Conservation (phyloP, 2,113 vertebrate species). For the Cyprinodon tularosa region DNA sequence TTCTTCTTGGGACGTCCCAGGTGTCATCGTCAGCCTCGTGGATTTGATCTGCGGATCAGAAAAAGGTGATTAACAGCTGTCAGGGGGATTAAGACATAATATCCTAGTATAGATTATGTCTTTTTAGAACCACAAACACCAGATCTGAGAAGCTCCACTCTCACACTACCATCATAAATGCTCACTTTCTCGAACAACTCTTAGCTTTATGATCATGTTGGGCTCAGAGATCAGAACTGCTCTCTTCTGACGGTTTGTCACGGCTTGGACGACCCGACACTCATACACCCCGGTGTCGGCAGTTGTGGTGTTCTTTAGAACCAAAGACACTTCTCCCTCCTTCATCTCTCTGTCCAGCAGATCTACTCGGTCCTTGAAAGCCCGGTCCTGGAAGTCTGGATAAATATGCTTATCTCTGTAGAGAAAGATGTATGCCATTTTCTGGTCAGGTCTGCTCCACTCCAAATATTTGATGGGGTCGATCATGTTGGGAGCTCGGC, state of each 20-base stretch:
- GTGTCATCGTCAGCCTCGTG: neutral
- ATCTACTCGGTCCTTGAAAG: neutral
- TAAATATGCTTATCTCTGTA: neutral
- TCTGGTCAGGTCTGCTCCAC: neutral
- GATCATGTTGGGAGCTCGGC: no score
- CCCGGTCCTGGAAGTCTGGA: neutral
- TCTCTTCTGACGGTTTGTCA: neutral
- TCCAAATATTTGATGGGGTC: neutral
- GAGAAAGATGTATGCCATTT: neutral
- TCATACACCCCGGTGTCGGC: constrained; percentile 8
- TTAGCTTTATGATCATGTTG: neutral
- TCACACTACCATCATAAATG: no score
- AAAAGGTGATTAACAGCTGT: neutral
- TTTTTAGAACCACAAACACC: no score
- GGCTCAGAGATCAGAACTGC: neutral
- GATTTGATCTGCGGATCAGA: neutral
- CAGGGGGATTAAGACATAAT: no score
- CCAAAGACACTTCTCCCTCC: neutral
- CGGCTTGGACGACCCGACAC: neutral
- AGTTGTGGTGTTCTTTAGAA: neutral
- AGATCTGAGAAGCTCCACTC: neutral
- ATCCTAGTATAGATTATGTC: no score
- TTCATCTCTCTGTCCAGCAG: neutral
- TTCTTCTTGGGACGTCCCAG: neutral
- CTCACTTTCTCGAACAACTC: neutral